Conservation (phyloP, 1,140 invertebrate genomes). For the Rhopalosiphum padi region DNA sequence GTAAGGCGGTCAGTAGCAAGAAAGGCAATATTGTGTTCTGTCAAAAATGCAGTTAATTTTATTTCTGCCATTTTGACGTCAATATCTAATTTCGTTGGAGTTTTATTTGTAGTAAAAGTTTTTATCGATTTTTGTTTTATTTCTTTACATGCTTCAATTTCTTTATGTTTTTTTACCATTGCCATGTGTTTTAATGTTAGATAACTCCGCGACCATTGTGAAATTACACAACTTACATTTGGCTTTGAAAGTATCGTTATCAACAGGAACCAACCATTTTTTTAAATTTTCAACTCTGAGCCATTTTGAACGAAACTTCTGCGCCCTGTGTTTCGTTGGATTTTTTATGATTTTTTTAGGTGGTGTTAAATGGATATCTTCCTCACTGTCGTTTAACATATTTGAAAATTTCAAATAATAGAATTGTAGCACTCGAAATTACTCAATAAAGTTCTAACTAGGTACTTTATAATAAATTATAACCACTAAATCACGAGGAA, state of each 20-base stretch:
- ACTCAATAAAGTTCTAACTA: no score
- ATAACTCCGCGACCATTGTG: conserved; percentile 3
- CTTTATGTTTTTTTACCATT: background rate
- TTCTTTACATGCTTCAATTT: background rate
- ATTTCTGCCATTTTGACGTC: conserved; percentile 58
- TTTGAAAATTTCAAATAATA: background rate
- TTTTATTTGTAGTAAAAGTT: background rate
- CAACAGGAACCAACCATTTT: background rate
- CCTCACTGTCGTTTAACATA: background rate
- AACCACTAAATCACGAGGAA: no score
- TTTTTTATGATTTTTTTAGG: background rate
- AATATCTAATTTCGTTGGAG: background rate
- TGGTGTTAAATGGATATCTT: background rate
- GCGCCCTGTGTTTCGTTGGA: background rate
- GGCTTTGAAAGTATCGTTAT: background rate
- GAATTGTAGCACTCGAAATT: background rate
- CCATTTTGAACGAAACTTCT: background rate
- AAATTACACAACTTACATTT: background rate
- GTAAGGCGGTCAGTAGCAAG: conserved; percentile 41
- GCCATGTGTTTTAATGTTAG: background rate
- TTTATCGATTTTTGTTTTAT: conserved; percentile 16
- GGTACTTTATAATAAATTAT: no score
- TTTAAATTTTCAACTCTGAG: background rate
- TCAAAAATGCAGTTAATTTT: conserved; percentile 56
- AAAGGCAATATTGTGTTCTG: conserved; percentile 58